These are phyloP conservation scores for Ectemnius lituratus DNA, from an alignment of 2,888 invertebrate species.

Conservation along the genomic window DNA sequence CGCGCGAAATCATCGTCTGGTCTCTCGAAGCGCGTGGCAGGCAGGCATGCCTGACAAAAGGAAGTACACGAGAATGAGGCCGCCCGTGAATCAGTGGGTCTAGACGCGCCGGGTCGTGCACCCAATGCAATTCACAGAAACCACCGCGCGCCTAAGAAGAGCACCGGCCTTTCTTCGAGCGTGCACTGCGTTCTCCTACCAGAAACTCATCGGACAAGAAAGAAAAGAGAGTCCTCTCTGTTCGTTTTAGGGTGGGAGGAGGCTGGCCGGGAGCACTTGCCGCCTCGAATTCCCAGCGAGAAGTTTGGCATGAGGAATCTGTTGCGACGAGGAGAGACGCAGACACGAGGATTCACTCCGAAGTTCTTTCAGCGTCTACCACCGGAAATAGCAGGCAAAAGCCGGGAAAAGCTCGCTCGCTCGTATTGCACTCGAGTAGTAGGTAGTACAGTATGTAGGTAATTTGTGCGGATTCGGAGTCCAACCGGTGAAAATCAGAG, in stretches of 20 bases:
- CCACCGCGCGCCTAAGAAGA: conserved; percentile 45
- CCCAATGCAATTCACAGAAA: conserved; percentile 66
- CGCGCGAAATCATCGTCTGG: conserved; percentile 67
- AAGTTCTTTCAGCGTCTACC: conserved; percentile 12
- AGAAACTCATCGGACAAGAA: conserved; percentile 10
- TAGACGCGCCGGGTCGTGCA: conserved; percentile 69
- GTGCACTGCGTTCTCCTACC: too few relatives aligned
- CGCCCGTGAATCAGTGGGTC: conserved; percentile 68
- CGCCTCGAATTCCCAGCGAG: too few relatives aligned
- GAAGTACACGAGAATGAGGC: conserved; percentile 37
- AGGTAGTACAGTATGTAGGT: too few relatives aligned
- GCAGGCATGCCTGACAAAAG: conserved; percentile 57
- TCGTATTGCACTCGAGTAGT: too few relatives aligned
- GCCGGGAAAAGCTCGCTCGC: too few relatives aligned
- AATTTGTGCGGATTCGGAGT: not conserved
- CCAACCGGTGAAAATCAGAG: not conserved
- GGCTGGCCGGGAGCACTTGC: not conserved
- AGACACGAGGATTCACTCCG: conserved; percentile 1
- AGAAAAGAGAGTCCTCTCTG: not conserved
- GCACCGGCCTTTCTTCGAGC: not conserved
- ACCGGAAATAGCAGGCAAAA: too few relatives aligned
- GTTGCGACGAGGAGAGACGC: conserved; percentile 10
- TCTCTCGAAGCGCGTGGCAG: conserved; percentile 62
- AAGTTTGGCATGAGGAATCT: too few relatives aligned
- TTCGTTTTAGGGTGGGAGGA: too few relatives aligned